These are phyloP conservation scores for Mystacornis crossleyi DNA, from an alignment of 2,113 vertebrate genomes.

Conservation along the genomic window DNA sequence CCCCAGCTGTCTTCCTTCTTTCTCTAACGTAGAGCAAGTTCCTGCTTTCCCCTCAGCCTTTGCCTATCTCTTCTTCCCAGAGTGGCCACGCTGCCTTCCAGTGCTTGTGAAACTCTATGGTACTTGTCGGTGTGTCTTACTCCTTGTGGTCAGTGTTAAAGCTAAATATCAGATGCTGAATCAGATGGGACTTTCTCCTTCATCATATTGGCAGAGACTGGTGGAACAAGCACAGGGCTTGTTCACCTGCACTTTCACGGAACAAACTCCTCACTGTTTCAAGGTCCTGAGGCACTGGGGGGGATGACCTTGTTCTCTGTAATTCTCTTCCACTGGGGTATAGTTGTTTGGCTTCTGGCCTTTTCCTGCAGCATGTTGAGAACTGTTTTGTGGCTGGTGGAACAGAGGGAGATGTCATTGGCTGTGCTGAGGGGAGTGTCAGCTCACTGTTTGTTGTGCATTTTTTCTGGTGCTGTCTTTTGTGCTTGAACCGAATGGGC, in stretches of 20 bases:
- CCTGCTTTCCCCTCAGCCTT: not conserved
- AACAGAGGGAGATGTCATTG: not conserved
- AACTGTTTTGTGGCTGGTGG: not conserved
- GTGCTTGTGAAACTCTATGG: not conserved
- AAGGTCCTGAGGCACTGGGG: not conserved
- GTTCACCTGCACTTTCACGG: not conserved
- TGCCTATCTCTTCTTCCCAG: not conserved
- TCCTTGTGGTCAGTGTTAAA: not conserved
- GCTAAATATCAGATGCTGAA: not conserved
- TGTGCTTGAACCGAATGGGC: not conserved
- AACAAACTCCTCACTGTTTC: conserved; percentile 6
- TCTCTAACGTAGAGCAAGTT: not conserved
- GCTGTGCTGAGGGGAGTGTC: not conserved
- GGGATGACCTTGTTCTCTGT: not conserved
- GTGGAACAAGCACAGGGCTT: not conserved
- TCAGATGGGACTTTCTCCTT: not conserved
- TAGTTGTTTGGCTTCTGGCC: not conserved
- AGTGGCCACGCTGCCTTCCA: not conserved
- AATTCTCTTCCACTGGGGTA: not conserved
- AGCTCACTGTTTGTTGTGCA: not conserved
- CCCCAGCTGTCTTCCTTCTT: accelerated
- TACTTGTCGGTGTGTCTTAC: not conserved
- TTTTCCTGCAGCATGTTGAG: not conserved
- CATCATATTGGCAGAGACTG: not conserved
- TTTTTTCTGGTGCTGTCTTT: not conserved